Base-by-base conservation (phyloP, 2,888 invertebrate species). In the Agonopterix arenella region DNA sequence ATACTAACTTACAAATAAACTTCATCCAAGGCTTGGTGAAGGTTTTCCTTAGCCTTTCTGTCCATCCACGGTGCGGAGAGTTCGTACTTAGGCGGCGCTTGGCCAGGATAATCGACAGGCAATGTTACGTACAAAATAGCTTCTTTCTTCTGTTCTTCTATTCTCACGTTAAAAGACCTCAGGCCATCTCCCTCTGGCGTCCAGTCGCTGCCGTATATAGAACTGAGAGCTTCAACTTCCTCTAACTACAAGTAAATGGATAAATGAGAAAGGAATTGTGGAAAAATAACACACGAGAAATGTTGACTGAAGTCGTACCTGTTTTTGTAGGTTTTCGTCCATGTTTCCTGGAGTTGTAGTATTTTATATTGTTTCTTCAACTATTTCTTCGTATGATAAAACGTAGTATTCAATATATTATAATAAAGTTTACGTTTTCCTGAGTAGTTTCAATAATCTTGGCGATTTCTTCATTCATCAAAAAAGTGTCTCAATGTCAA, bases 121-220 rank as follows among this genome's bases (percentile, higher is more conserved):
- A 95, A 80, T 11, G 91, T 93, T 36, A 95, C 84, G 68, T 91
- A 91, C n/a, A 94, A 70, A 50, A 84, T 85, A 0, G 92, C 91
- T 60, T 89, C 84, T 55, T 83, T 80, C 48, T 84, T 82, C 38
- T 77, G 80, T 44, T 90, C 89, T 38, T 69, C 73, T 45, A 93
- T 80, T 54, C 77, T 83, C n/a, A 94, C 92, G 57, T 90, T 91
- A 68, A 92, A 95, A 0, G 90, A 85, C 55, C 86, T 84, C 38
- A 88, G 80, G 13, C 78, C 79, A 48, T 86, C 90, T 65, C 91
- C 90, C 55, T 94, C 92, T 4, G 84, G 84, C 50, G 83, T 84
- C 92, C 93, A 95, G 58, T 95, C 93, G 16, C 91, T 83, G 2
- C 90, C 92, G 68, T 94, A 96, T 58, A 96, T 95, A 2, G 95